A percentile compares a stretch with the other conserved stretches of the same genome.
Evolutionary conservation across 2,797 vertebrate species (phyloP).

Genomic region (Chromobotia macracanthus): DNA sequence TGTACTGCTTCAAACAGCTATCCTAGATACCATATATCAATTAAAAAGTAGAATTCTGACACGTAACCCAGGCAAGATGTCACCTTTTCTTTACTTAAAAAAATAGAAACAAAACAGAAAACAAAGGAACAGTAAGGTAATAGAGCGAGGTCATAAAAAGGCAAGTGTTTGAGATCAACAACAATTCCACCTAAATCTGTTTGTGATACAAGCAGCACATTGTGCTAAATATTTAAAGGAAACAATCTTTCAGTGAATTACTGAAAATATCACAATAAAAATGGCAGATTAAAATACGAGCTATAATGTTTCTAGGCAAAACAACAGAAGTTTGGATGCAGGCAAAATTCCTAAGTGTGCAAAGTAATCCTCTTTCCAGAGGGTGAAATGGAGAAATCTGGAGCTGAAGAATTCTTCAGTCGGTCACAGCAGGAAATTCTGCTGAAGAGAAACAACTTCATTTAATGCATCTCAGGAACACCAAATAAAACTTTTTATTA

Average conservation of each 20-base stretch:
- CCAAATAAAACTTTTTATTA: too few species aligned
- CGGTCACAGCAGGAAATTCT: slow-evolving; percentile 48
- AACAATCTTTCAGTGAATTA: slow-evolving; percentile 87
- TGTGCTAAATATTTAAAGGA: slow-evolving; percentile 88
- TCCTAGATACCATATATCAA: slow-evolving; percentile 78
- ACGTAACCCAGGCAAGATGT: slow-evolving; percentile 85
- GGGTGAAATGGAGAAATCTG: slow-evolving; percentile 51
- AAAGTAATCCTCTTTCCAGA: slow-evolving; percentile 78
- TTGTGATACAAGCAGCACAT: slow-evolving; percentile 85
- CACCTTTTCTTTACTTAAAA: slow-evolving; percentile 62
- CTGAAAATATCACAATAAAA: slow-evolving; percentile 88
- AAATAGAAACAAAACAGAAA: slow-evolving; percentile 20
- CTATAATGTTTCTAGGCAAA: slow-evolving; percentile 81
- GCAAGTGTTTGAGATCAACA: slow-evolving; percentile 80
- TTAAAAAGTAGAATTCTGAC: slow-evolving; percentile 91
- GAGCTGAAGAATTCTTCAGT: slow-evolving; percentile 34
- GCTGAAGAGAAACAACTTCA: slow-evolving; percentile 24
- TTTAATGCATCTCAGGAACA: not conserved
- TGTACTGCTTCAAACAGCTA: slow-evolving; percentile 83
- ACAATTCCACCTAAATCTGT: slow-evolving; percentile 80
- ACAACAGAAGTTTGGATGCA: slow-evolving; percentile 75
- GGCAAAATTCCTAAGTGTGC: slow-evolving; percentile 49
- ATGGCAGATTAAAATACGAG: slow-evolving; percentile 87
- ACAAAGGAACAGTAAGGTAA: slow-evolving; percentile 71
- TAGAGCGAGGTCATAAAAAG: slow-evolving; percentile 75